A percentile compares a stretch with the other conserved stretches of the same genome.
These are phyloP conservation scores for Electrophaes corylata DNA, from an alignment of 2,888 invertebrate species.

Conservation along the genomic window DNA sequence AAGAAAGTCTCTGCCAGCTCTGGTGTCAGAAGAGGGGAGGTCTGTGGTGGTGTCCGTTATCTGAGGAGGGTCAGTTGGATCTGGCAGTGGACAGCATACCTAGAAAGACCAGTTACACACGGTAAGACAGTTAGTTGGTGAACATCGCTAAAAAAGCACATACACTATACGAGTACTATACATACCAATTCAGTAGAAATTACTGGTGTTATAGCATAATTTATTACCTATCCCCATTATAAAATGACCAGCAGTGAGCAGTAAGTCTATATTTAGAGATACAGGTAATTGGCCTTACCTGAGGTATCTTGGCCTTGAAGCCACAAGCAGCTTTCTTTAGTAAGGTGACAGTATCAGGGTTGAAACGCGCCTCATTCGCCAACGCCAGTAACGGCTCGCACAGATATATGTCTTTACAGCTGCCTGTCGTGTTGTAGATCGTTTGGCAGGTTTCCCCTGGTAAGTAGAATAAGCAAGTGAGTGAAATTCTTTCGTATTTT, in stretches of 20 bases:
- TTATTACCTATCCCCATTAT: too few species aligned
- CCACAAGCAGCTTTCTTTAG: slow-evolving; percentile 18
- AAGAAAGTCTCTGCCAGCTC: slow-evolving; percentile 9
- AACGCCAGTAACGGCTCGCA: slow-evolving; percentile 14
- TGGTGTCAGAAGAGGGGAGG: neutral
- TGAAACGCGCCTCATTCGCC: neutral
- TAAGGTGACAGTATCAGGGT: neutral
- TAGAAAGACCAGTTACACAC: slow-evolving; percentile 12
- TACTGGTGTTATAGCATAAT: too few species aligned
- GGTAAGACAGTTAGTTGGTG: too few species aligned
- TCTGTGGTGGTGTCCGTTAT: neutral
- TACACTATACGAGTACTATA: too few species aligned
- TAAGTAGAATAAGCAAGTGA: neutral
- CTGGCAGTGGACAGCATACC: slow-evolving; percentile 40
- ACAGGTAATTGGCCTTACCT: neutral
- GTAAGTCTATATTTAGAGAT: too few species aligned
- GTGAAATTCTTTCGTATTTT: too few species aligned
- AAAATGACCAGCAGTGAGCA: too few species aligned
- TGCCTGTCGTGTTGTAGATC: slow-evolving; percentile 22
- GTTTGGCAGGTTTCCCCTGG: slow-evolving; percentile 23
- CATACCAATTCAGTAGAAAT: too few species aligned
- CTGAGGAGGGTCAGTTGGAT: neutral
- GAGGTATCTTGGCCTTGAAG: slow-evolving; percentile 4
- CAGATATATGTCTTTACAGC: slow-evolving; percentile 18
- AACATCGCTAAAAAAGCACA: too few species aligned